Evolutionary conservation across 2,113 vertebrate genomes (phyloP).

Genomic region (Pampusana beccarii): DNA sequence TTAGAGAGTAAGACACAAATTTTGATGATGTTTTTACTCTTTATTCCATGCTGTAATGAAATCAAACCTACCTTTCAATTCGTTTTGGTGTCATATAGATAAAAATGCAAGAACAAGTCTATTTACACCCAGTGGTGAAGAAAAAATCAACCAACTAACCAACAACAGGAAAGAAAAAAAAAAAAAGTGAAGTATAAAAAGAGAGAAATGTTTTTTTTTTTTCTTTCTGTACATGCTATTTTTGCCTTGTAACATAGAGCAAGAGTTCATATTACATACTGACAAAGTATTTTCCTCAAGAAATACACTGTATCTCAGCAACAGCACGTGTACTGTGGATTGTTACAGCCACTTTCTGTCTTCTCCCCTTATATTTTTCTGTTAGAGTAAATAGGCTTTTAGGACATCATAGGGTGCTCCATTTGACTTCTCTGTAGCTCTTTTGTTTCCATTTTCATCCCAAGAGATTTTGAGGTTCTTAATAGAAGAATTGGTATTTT

Average conservation of each 20-base stretch:
- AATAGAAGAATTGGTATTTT: background rate
- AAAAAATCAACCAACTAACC: background rate
- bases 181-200: background rate
- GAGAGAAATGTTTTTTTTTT: background rate
- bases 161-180: background rate
- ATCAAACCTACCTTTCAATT: background rate
- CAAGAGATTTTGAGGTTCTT: background rate
- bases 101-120: background rate
- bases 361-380: background rate
- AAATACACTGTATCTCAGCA: conserved; percentile 16
- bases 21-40: background rate
- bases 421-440: background rate
- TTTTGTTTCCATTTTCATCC: conserved; percentile 26
- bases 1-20: background rate
- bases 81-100: background rate
- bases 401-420: background rate
- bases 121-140: background rate
- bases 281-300: background rate
- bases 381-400: conserved; percentile 10
- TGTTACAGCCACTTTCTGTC: background rate
- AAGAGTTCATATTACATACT: background rate
- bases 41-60: background rate
- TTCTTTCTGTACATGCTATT: background rate
- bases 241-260: background rate
- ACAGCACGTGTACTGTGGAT: background rate